Evolutionary conservation across 1,140 invertebrate species (phyloP).

Genomic region (Orchestia grillus): DNA sequence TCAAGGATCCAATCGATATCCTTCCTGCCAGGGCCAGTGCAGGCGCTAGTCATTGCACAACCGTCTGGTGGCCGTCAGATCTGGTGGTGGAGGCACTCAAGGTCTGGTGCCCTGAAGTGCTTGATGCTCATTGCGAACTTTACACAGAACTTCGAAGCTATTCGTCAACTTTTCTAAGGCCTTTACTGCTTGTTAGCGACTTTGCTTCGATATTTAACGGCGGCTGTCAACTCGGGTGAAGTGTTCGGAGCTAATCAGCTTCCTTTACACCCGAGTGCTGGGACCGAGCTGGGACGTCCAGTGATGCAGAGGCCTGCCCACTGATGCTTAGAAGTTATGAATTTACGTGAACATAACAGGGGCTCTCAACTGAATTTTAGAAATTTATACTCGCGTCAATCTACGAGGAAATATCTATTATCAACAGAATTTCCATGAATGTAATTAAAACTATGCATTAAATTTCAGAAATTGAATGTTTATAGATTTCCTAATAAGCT

Average conservation of each 20-base stretch:
- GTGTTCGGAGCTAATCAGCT: background rate
- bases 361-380: no score
- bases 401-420: no score
- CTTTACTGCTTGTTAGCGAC: background rate
- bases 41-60: background rate
- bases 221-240: background rate
- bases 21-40: background rate
- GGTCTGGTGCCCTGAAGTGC: background rate
- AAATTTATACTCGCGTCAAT: no score
- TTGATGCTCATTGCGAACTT: background rate
- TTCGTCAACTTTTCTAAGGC: background rate
- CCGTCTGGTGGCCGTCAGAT: background rate
- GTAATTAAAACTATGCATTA: background rate
- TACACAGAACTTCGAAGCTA: background rate
- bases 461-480: no score
- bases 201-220: background rate
- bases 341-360: no score
- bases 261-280: background rate
- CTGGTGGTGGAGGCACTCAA: background rate
- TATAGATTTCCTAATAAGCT: no score
- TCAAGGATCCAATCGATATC: background rate
- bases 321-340: no score
- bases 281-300: background rate
- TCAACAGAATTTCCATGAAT: no score
- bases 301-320: background rate